These are phyloP conservation scores for Ceryle rudis DNA, from an alignment of 2,797 vertebrate species.

Conservation along the genomic window DNA sequence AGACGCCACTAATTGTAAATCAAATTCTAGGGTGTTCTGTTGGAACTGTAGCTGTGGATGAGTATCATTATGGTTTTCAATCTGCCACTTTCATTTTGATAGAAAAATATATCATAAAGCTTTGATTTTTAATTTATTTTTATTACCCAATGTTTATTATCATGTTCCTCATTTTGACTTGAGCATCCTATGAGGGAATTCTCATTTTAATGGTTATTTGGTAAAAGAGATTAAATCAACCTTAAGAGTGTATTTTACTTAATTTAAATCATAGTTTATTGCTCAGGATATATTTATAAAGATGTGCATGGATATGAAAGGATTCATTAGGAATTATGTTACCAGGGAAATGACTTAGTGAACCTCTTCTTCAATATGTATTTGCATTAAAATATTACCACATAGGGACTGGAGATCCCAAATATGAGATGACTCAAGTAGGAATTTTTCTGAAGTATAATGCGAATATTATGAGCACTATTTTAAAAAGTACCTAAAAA, in stretches of 20 bases:
- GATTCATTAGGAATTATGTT: conserved; percentile 15
- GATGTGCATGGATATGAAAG: not conserved
- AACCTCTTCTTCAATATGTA: not conserved
- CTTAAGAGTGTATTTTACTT: conserved; percentile 55
- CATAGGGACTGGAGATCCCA: not conserved
- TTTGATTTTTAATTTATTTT: conserved; percentile 70
- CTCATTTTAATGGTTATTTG: conserved; percentile 35
- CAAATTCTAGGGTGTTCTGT: conserved; percentile 45
- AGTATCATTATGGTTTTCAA: conserved; percentile 62
- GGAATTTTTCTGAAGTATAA: not conserved
- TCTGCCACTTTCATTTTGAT: conserved; percentile 55
- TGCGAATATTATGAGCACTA: not conserved
- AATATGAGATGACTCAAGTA: not conserved
- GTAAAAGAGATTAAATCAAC: conserved; percentile 51
- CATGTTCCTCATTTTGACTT: conserved; percentile 36
- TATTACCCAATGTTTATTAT: conserved; percentile 53
- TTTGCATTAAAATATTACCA: not conserved
- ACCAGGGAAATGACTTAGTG: not conserved
- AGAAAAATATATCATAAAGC: conserved; percentile 35
- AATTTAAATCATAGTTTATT: conserved; percentile 52
- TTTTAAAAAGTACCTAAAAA: not conserved
- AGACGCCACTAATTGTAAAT: conserved; percentile 72
- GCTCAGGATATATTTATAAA: conserved; percentile 29
- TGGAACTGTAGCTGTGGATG: conserved; percentile 40
- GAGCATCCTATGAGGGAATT: conserved; percentile 25